A percentile compares a stretch with the other conserved stretches of the same genome.
Evolutionary conservation across 2,888 invertebrate species (phyloP).

Genomic region (Ichneumoninae sp.): DNA sequence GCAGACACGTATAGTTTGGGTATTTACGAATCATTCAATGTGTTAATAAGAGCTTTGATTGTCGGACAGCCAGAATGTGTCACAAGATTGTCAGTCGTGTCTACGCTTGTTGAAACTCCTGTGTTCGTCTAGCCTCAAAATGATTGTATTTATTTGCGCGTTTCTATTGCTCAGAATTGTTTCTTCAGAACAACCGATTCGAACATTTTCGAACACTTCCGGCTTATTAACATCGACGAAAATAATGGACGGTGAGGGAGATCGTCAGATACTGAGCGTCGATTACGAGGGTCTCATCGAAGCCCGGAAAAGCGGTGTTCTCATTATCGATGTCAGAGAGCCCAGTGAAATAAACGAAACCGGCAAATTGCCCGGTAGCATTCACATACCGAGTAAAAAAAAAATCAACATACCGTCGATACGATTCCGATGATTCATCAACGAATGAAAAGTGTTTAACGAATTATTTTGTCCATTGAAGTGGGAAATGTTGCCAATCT

Average conservation of each 20-base stretch:
- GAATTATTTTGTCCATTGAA: conserved; percentile 76
- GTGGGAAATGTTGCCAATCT: conserved; percentile 86
- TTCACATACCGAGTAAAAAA: conserved; percentile 91
- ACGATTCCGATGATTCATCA: neutral
- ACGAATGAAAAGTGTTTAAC: neutral
- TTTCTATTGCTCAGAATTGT: conserved; percentile 9
- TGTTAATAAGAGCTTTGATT: neutral
- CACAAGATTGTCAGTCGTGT: neutral
- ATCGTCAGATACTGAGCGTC: conserved; percentile 66
- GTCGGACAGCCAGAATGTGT: neutral
- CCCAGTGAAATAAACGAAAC: conserved; percentile 89
- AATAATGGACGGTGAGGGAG: conserved; percentile 70
- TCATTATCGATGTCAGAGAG: conserved; percentile 92
- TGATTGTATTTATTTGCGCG: conserved; percentile 18
- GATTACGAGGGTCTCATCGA: conserved; percentile 79
- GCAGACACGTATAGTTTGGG: neutral
- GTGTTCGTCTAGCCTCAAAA: conserved; percentile 28
- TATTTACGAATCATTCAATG: neutral
- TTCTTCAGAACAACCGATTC: conserved; percentile 32
- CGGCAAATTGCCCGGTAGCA: conserved; percentile 90
- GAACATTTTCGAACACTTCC: conserved; percentile 41
- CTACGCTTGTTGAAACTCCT: neutral
- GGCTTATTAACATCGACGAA: conserved; percentile 24
- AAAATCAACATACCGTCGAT: neutral
- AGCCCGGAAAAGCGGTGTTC: conserved; percentile 84